phyloP scores from a whole-genome alignment of 1,140 invertebrate species.

The Drosophila orosa region DNA sequence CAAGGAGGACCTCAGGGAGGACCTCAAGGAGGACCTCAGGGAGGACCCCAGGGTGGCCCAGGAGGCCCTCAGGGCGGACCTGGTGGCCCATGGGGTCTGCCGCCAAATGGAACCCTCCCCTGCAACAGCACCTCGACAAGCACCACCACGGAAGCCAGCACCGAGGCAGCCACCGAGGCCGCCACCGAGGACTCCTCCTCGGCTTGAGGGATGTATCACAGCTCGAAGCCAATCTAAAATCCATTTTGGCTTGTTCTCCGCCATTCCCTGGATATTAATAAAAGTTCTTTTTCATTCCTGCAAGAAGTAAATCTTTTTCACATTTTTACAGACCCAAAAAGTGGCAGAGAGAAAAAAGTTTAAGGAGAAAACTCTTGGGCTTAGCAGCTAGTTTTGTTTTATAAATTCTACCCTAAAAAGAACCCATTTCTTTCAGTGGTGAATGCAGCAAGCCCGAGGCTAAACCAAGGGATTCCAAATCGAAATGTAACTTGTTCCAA shows the following conservation, averaged over 20 bases:
- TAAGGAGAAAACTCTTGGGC: not conserved
- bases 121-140: conserved; percentile 19
- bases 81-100: conserved; percentile 28
- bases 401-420: not conserved
- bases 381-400: not conserved
- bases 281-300: conserved; percentile 47
- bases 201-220: not conserved
- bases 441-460: conserved; percentile 3
- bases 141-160: conserved; percentile 30
- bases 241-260: conserved; percentile 41
- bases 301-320: conserved; percentile 38
- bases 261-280: conserved; percentile 57
- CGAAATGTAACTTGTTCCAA: conserved; percentile 75
- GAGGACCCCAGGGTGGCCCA: conserved; percentile 1
- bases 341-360: conserved; percentile 15
- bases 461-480: conserved; percentile 55
- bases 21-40: not conserved
- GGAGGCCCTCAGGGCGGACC: conserved; percentile 8
- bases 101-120: conserved; percentile 37
- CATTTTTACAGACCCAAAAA: conserved; percentile 39
- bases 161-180: conserved; percentile 1
- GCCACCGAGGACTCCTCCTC: conserved; percentile 25
- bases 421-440: not conserved
- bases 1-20: not conserved
- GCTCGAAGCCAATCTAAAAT: conserved; percentile 51